Conservation (phyloP, 2,888 invertebrate genomes). For the Noctua comes region DNA sequence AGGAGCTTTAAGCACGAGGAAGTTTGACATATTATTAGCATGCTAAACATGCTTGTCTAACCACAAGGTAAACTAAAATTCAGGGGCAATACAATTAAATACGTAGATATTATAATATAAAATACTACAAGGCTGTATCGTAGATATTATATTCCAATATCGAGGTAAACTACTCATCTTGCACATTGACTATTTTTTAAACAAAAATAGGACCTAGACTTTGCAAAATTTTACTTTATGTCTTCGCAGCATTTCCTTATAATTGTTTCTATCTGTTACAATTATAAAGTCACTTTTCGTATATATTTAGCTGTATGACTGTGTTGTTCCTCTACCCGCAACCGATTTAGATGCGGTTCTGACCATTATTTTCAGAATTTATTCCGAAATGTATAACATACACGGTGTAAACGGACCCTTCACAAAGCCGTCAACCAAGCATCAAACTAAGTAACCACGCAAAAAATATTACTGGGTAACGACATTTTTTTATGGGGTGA, state of each 20-base stretch:
- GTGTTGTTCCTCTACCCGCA: neutral
- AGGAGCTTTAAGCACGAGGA: neutral
- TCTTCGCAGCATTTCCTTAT: neutral
- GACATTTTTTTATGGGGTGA: no score
- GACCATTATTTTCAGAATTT: neutral
- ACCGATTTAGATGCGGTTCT: no score
- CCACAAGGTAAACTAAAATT: slow-evolving; percentile 7
- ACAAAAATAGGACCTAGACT: neutral
- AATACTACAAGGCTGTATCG: slow-evolving; percentile 24
- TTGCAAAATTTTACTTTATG: neutral
- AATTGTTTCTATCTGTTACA: neutral
- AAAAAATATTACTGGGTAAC: no score
- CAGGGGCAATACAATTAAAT: slow-evolving; percentile 17
- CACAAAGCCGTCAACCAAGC: no score
- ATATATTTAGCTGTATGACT: neutral
- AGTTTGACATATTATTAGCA: slow-evolving; percentile 11
- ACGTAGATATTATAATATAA: neutral
- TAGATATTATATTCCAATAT: slow-evolving; percentile 12
- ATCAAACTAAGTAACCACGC: no score
- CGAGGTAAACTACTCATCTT: slow-evolving; percentile 43
- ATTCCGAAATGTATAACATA: neutral
- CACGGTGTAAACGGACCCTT: no score
- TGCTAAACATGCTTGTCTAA: neutral
- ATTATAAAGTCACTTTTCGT: neutral
- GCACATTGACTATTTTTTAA: slow-evolving; percentile 22